These are phyloP conservation scores for Gonatopus flavifemur DNA, from an alignment of 1,140 invertebrate genomes.

Conservation along the genomic window DNA sequence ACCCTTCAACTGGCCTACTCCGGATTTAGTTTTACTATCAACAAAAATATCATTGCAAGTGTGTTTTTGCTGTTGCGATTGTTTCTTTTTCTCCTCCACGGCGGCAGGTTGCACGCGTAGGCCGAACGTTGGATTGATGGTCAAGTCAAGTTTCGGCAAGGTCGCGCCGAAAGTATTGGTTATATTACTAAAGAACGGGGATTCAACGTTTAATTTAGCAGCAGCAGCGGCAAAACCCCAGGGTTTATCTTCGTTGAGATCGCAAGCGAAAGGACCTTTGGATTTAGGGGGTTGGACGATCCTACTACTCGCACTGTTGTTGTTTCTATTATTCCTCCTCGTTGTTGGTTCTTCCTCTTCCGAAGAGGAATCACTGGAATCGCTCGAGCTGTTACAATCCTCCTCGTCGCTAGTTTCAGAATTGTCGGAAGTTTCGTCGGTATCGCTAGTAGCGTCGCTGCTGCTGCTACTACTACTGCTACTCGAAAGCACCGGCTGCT, in stretches of 20 bases:
- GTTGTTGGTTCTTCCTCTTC: constrained; percentile 35
- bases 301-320: constrained; percentile 33
- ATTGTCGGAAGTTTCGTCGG: constrained; percentile 29
- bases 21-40: constrained; percentile 53
- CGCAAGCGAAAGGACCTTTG: constrained; percentile 50
- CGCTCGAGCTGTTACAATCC: constrained; percentile 45
- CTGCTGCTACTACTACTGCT: constrained; percentile 39
- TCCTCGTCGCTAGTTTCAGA: constrained; percentile 35
- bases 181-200: constrained; percentile 49
- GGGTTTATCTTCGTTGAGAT: constrained; percentile 59
- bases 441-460: constrained; percentile 34
- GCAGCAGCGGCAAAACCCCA: constrained; percentile 80
- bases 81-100: constrained; percentile 24
- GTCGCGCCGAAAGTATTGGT: constrained; percentile 44
- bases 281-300: constrained; percentile 58
- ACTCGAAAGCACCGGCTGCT: no score
- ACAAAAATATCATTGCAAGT: constrained; percentile 9
- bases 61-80: constrained; percentile 10
- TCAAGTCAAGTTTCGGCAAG: constrained; percentile 47
- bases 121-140: constrained; percentile 44
- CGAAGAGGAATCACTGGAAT: constrained; percentile 45
- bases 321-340: constrained; percentile 28
- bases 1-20: constrained; percentile 70
- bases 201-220: constrained; percentile 49
- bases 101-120: constrained; percentile 39